Conservation (phyloP, 2,888 invertebrate genomes). For the Cheilosia vernalis region DNA sequence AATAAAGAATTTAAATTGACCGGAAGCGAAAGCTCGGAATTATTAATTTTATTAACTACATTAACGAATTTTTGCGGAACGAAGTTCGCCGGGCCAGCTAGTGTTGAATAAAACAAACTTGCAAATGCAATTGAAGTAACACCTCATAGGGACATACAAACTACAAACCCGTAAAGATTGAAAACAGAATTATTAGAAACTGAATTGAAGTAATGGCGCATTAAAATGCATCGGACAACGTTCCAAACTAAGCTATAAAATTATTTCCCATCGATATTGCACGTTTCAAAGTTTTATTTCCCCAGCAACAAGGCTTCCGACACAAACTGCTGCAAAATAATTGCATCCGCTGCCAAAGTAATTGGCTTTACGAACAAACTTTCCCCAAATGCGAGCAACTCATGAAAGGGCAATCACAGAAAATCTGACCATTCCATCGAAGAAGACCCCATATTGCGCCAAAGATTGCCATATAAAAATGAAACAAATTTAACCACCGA, state of each 20-base stretch:
- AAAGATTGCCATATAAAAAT: conserved; percentile 24
- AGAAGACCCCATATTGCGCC: neutral
- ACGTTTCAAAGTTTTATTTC: conserved; percentile 10
- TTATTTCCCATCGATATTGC: neutral
- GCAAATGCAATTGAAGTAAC: no score
- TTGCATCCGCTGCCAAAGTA: conserved; percentile 9
- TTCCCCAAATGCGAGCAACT: conserved; percentile 7
- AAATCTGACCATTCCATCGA: neutral
- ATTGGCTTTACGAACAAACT: conserved; percentile 26
- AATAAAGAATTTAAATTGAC: no score
- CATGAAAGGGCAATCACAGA: conserved; percentile 20
- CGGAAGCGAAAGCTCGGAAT: no score
- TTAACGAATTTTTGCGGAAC: no score
- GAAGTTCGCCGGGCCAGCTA: no score
- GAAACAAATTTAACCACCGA: conserved; percentile 36
- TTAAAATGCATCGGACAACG: neutral
- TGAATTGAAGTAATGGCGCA: neutral
- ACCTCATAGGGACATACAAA: neutral
- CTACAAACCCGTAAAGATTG: no score
- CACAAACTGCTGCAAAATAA: conserved; percentile 2
- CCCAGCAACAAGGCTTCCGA: neutral
- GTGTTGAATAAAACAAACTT: no score
- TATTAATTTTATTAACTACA: no score
- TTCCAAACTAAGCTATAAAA: neutral
- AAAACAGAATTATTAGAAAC: neutral